Conservation (phyloP, 2,113 vertebrate species). For the Leuciscus idus region DNA sequence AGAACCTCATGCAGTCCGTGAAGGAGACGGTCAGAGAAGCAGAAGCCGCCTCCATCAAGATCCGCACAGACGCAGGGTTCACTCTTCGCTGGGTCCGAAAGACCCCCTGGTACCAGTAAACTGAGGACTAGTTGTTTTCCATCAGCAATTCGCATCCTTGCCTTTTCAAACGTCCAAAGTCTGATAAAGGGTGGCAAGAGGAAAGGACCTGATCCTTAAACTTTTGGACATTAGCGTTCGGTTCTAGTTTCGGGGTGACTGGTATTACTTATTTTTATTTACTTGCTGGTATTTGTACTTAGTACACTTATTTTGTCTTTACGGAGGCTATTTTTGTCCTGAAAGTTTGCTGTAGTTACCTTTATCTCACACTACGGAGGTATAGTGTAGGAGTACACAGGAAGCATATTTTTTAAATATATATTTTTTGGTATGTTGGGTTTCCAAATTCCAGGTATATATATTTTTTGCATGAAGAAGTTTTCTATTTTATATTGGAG, state of each 20-base stretch:
- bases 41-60: constrained; percentile 99
- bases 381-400: constrained; percentile 58
- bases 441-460: constrained; percentile 73
- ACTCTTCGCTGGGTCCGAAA: constrained; percentile 98
- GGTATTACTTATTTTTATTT: constrained; percentile 28
- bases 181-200: neutral
- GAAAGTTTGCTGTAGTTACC: constrained; percentile 61
- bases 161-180: constrained; percentile 23
- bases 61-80: constrained; percentile 95
- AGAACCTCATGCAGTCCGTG: constrained; percentile 99
- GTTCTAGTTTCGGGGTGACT: neutral
- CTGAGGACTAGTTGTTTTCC: neutral
- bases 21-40: constrained; percentile 99
- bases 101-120: constrained; percentile 98
- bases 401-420: constrained; percentile 71
- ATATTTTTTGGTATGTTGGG: constrained; percentile 79
- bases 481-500: constrained; percentile 74
- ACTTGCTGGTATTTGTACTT: constrained; percentile 24
- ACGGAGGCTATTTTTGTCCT: constrained; percentile 28
- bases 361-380: constrained; percentile 59
- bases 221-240: constrained; percentile 38
- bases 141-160: neutral
- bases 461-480: constrained; percentile 76
- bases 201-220: constrained; percentile 21
- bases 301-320: constrained; percentile 34